Conservation (phyloP, 2,888 invertebrate genomes). For the Aphodius granarius region DNA sequence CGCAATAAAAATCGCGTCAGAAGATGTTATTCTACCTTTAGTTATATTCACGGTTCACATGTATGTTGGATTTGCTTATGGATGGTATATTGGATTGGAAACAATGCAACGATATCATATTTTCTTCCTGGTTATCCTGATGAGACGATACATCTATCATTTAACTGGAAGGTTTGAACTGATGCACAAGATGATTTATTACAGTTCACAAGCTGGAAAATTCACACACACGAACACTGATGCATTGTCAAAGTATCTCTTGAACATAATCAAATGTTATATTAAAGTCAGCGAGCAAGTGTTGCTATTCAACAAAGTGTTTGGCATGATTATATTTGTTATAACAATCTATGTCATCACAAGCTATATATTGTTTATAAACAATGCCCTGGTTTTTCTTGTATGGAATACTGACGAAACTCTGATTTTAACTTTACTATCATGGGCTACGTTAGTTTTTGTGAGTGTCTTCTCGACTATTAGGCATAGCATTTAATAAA, state of each 20-base stretch:
- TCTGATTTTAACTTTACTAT: background rate
- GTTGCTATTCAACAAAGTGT: conserved; percentile 8
- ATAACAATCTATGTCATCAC: conserved; percentile 4
- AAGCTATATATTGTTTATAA: conserved; percentile 6
- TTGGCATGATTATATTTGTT: conserved; percentile 12
- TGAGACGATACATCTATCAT: background rate
- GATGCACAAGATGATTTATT: background rate
- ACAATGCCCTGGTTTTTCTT: background rate
- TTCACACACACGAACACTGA: background rate
- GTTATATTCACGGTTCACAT: background rate
- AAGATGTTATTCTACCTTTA: background rate
- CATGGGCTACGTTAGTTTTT: background rate
- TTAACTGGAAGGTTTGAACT: background rate
- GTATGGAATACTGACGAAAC: background rate
- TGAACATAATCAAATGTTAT: background rate
- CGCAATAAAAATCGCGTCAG: background rate
- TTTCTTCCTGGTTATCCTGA: background rate
- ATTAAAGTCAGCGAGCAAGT: background rate
- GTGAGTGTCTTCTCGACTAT: background rate
- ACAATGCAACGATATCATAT: conserved; percentile 1
- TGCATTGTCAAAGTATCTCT: background rate
- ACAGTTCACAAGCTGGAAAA: background rate
- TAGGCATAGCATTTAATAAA: background rate
- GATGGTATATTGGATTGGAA: background rate
- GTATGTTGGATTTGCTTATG: background rate